Conservation (phyloP, 92 coral and sea anemone species). For the Umimayanthus kanabou region DNA sequence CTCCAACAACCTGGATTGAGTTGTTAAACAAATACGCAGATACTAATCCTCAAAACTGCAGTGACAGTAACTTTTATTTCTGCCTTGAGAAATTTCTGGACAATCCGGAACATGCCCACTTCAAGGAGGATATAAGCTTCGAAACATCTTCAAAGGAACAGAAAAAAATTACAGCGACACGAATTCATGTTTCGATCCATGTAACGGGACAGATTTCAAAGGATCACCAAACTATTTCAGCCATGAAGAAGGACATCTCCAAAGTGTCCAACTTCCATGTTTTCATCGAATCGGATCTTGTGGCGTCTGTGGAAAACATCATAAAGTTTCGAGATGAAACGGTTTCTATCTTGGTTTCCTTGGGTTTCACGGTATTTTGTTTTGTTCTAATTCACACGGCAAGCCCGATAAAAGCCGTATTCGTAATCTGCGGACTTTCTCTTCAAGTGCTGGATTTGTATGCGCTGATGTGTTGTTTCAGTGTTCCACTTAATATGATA, state of each 20-base stretch:
- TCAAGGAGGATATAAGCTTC: slow-evolving; percentile 30
- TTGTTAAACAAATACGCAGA: slow-evolving; percentile 14
- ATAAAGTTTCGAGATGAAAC: slow-evolving; percentile 32
- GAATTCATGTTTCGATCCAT: slow-evolving; percentile 17
- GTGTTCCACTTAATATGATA: slow-evolving; percentile 47
- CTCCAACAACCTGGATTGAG: slow-evolving; percentile 39
- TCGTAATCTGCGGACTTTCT: slow-evolving; percentile 45
- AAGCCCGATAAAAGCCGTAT: slow-evolving; percentile 33
- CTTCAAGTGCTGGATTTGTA: slow-evolving; percentile 54
- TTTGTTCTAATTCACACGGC: slow-evolving; percentile 38
- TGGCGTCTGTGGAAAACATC: slow-evolving; percentile 36
- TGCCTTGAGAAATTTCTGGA: slow-evolving; percentile 31
- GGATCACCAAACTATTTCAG: slow-evolving; percentile 33
- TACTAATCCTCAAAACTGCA: slow-evolving; percentile 19
- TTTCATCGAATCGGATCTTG: slow-evolving; percentile 15
- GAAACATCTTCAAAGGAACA: slow-evolving; percentile 2
- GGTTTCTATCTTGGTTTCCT: slow-evolving; percentile 4
- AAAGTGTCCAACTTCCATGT: not conserved
- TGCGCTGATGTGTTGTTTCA: slow-evolving; percentile 48
- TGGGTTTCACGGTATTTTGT: slow-evolving; percentile 39
- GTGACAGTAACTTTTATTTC: not conserved
- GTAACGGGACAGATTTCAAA: not conserved
- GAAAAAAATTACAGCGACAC: slow-evolving; percentile 29
- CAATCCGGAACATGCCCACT: not conserved
- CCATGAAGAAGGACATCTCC: slow-evolving; percentile 27